Base-by-base conservation (phyloP, 2,113 vertebrate species). In the Furnarius figulus region DNA sequence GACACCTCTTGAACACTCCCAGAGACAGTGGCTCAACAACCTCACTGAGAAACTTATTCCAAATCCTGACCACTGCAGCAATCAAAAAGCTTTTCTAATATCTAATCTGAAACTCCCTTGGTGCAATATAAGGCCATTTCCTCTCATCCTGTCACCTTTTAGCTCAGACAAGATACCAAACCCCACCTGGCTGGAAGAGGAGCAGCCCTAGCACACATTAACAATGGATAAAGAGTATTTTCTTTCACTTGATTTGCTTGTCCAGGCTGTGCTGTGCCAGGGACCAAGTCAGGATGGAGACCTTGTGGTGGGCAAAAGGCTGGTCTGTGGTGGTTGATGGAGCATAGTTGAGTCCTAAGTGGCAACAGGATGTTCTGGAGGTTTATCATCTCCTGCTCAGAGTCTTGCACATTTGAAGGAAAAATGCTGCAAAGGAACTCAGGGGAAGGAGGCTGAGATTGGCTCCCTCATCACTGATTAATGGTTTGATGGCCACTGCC, bases 131-230 rank as follows among this genome's bases (percentile, higher is more conserved):
- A 50, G 35, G 15, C 8, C 1, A 1, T 68, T 76, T 31, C 21
- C 39, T 47, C 55, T 62, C 6, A 1, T 55, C n/a, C 21, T 40
- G 19, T 75, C 19, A 10, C 13, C 2, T 62, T 14, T 47, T 55
- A 42, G 20, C 47, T 47, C 13, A 13, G 20, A 62, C 13, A 25
- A 62, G 0, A 75, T 6, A 47, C 19, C 0, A 0, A 30, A 2
- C 5, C 21, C 24, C 19, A 31, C 12, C 9, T 0, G 0, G 28
- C 14, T 22, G 12, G 31, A 31, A n/a, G 10, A 50, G 9, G 30
- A 63, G 30, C 30, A 47, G 50, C 49, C 25, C 22, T 1, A 1
- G 30, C 7, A 53, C 22, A 7, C 0, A 0, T 33, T 16, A 77
- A 6, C 0, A 4, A 30, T 25, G 9, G 11, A 47, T 49, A 11